Evolutionary conservation across 2,888 invertebrate genomes (phyloP).

Genomic region (Linhomoeus sp.): DNA sequence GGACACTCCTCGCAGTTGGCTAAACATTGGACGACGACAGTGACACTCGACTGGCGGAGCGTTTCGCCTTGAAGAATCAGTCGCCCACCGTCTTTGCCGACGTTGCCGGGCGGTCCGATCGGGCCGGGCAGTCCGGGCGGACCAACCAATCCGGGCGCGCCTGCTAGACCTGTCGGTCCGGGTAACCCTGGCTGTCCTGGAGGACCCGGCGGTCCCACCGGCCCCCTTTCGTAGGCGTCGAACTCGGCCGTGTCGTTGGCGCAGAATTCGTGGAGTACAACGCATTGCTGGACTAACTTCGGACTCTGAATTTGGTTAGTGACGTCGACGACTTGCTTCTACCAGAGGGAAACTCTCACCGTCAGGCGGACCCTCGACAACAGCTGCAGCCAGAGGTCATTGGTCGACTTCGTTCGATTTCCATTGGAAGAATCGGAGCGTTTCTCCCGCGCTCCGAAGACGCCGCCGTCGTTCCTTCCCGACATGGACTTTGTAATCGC

Average conservation of each 20-base stretch:
- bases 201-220: constrained; percentile 10
- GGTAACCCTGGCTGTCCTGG: constrained; percentile 11
- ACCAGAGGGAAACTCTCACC: too few species aligned
- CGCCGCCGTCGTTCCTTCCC: too few species aligned
- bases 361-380: too few species aligned
- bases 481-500: too few species aligned
- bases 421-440: too few species aligned
- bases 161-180: background rate
- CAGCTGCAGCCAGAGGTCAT: too few species aligned
- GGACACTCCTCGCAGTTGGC: constrained; percentile 18
- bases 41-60: too few species aligned
- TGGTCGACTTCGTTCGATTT: too few species aligned
- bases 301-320: constrained; percentile 2
- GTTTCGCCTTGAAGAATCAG: too few species aligned
- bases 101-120: constrained; percentile 16
- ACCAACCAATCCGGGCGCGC: background rate
- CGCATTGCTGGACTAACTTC: constrained; percentile 19
- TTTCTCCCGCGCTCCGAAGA: too few species aligned
- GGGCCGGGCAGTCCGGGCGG: constrained; percentile 9
- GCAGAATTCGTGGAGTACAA: constrained; percentile 22
- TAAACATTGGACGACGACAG: background rate
- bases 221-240: too few species aligned
- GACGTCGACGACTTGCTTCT: too few species aligned
- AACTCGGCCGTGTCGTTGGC: constrained; percentile 11
- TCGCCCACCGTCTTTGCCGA: constrained; percentile 8